phyloP scores from a whole-genome alignment of 2,113 vertebrate genomes.

The Nestor notabilis region DNA sequence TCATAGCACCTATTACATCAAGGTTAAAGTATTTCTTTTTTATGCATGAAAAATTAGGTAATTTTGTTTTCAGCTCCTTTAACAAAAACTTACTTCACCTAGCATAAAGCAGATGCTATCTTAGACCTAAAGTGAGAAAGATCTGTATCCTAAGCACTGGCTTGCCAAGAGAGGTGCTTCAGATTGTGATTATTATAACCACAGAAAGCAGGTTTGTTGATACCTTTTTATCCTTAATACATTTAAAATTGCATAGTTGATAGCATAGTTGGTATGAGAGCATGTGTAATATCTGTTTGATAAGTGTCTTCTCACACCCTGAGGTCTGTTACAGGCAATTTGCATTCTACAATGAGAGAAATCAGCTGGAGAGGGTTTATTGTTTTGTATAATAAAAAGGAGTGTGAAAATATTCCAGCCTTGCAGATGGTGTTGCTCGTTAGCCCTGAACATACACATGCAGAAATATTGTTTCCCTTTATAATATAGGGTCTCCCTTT shows the following conservation, averaged over 20 bases:
- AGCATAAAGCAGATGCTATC: background rate
- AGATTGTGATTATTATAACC: conserved; percentile 44
- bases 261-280: conserved; percentile 47
- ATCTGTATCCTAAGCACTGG: background rate
- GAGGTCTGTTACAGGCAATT: conserved; percentile 78
- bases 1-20: background rate
- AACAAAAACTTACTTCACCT: conserved; percentile 32
- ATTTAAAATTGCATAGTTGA: conserved; percentile 61
- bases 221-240: conserved; percentile 67
- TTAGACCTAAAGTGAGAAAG: conserved; percentile 23
- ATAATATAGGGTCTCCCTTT: conserved; percentile 27
- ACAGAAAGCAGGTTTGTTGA: conserved; percentile 53
- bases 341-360: conserved; percentile 78
- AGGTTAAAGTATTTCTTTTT: background rate
- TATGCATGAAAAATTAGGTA: conserved; percentile 1
- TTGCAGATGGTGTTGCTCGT: conserved; percentile 74
- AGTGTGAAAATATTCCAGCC: conserved; percentile 77
- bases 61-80: conserved; percentile 30
- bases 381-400: conserved; percentile 76
- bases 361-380: conserved; percentile 79
- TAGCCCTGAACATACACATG: conserved; percentile 67
- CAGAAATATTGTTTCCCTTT: conserved; percentile 63
- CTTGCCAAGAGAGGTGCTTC: conserved; percentile 32
- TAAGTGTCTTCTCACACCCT: conserved; percentile 79
- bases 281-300: conserved; percentile 71